phyloP scores from a whole-genome alignment of 2,888 invertebrate species.

The Chironomus tentans region DNA sequence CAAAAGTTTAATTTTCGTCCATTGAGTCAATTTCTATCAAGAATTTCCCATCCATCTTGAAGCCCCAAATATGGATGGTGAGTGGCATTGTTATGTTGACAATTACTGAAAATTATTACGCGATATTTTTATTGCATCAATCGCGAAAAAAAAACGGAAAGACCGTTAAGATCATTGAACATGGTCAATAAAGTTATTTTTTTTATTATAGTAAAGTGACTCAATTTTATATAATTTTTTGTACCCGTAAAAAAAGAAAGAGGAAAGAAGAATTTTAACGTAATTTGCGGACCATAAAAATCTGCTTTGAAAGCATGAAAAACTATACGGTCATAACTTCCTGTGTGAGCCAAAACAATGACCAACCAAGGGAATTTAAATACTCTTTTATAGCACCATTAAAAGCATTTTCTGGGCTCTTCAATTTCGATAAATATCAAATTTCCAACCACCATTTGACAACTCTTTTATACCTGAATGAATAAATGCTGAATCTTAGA shows the following conservation, averaged over 20 bases:
- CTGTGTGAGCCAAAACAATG: not conserved
- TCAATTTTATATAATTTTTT: not conserved
- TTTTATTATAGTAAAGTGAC: not conserved
- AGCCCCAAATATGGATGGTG: not conserved
- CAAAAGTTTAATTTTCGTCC: too few species aligned
- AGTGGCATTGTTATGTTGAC: not conserved
- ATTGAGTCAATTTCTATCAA: too few species aligned
- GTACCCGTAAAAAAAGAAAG: too few species aligned
- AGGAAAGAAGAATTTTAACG: too few species aligned
- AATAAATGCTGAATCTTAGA: not conserved
- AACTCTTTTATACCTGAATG: not conserved
- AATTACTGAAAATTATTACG: not conserved
- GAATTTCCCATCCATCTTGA: not conserved
- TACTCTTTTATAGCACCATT: not conserved
- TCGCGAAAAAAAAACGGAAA: not conserved
- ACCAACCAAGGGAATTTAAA: not conserved
- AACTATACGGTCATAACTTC: not conserved
- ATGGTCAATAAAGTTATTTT: not conserved
- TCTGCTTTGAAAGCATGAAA: not conserved
- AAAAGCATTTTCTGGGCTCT: not conserved
- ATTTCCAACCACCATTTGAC: not conserved
- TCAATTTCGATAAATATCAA: not conserved
- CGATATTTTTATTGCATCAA: not conserved
- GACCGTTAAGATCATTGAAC: slow-evolving; percentile 24
- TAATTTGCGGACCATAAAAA: not conserved